Evolutionary conservation across 1,140 invertebrate genomes (phyloP), one percentile per base, ranked within the genome.

Genomic region (Aphelenchoides avenae): DNA sequence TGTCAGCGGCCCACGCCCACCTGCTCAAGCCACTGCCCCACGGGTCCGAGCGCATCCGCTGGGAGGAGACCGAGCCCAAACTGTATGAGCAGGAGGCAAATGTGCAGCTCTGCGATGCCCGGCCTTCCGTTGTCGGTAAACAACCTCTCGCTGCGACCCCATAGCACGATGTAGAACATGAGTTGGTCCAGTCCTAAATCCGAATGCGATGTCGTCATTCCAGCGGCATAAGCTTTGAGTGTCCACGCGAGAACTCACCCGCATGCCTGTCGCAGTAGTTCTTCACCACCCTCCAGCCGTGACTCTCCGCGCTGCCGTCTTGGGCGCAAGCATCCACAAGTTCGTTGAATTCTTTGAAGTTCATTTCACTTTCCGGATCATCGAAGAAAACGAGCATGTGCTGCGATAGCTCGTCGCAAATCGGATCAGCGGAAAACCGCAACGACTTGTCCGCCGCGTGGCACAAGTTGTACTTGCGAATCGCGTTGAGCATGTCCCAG

Each of bases 401-500:
- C 9, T 52, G 29, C 6, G 47, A 34, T 6, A 67, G 37, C 24
- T 46, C 47, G n/a, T 71, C 58, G n/a, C 31, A 37, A 9, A 67
- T 24, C 11, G 65, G 65, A 34, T 66, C 68, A 20, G 70, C 52
- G 9, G 65, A 67, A 26, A 67, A 71, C n/a, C n/a, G n/a, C n/a
- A n/a, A 40, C 29, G 26, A 11, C 27, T 3, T 1, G 3, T 58
- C 13, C 36, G n/a, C 13, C 27, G 1, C 24, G 13, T 52, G 48
- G 2, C 34, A 36, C 1, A 42, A 49, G 46, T 70, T 61, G 5
- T 29, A 52, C 7, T 41, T 33, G 5, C 63, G 42, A 22, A 65
- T 51, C 4, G 39, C 37, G 26, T 66, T 62, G 7, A 67, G 29
- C 20, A 67, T 54, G 40, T 67, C 65, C 27, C 63, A 70, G 31